Evolutionary conservation across 2,113 vertebrate genomes (phyloP), one percentile per base, ranked within the genome.

Genomic region (Amia ocellicauda): DNA sequence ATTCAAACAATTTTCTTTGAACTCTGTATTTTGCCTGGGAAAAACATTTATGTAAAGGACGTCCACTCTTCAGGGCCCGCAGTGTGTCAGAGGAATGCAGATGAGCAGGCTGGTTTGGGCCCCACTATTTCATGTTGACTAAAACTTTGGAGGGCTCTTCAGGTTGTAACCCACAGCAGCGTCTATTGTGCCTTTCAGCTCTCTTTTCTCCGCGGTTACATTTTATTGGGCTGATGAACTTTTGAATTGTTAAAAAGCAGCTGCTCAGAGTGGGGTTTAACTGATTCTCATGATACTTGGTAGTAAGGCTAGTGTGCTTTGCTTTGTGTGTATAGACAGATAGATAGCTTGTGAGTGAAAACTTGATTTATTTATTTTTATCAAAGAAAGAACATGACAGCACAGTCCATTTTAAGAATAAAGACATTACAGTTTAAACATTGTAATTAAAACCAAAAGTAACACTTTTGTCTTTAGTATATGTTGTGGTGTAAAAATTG

Each of bases 241-340:
- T 74, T 68, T 80, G 77, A 80, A 82, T 84, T 79, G 80, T 82
- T 82, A 78, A 80, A 81, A 83, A 83, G 76, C 77, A 85, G 73
- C 76, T 80, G 78, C 78, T 85, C 27, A 2, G 69, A 79, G 70
- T 72, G 67, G 76, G 78, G 77, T 79, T 84, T 85, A 76, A 56
- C 64, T 69, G 75, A 79, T 80, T 85, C 76, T 76, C 69, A 66
- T 66, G 60, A 71, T 1, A 2, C 73, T 81, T 77, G 63, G 68
- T 72, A 55, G 70, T 68, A 54, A 64, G 26, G 50, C 47, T 75
- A 55, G 72, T 73, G 27, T 68, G 74, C 31, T 68, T 76, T 71
- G 77, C 68, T 61, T 8, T 8, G 7, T 42, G 49, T 45, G 26
- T 7, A 61, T 24, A 62, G 20, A 3, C 29, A 45, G 28, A 24